Percentiles rank a stretch among this genome's conserved stretches.
These are phyloP conservation scores for Myotis planiceps DNA, from an alignment of 2,797 vertebrate species.

Conservation along the genomic window DNA sequence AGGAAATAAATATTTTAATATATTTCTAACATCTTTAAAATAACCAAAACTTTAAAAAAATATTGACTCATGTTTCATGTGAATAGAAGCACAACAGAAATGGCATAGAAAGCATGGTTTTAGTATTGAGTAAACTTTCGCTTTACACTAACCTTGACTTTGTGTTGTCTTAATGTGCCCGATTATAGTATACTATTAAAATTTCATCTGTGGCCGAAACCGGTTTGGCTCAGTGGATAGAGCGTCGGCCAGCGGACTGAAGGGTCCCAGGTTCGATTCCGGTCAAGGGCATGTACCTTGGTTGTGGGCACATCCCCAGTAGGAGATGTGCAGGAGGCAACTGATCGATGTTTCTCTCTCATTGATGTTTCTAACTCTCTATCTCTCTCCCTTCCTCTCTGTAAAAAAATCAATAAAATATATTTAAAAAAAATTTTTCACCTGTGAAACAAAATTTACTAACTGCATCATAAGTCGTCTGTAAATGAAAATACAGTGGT, in stretches of 20 bases:
- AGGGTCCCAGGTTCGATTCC: too few relatives aligned
- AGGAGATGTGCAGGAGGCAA: too few relatives aligned
- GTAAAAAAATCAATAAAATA: too few relatives aligned
- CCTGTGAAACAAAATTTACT: not conserved
- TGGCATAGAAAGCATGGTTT: not conserved
- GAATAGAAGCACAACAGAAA: slow-evolving; percentile 19
- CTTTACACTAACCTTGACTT: not conserved
- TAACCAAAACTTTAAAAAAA: not conserved
- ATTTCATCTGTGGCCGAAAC: slow-evolving; percentile 8
- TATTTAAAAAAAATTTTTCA: too few relatives aligned
- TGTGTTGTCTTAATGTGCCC: not conserved
- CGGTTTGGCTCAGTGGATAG: too few relatives aligned
- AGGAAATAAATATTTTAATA: not conserved
- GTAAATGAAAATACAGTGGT: not conserved
- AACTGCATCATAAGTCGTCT: not conserved
- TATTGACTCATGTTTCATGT: not conserved
- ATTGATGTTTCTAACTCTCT: too few relatives aligned
- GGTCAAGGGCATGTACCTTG: too few relatives aligned
- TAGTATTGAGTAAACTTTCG: not conserved
- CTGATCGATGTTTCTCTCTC: too few relatives aligned
- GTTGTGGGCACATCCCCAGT: too few relatives aligned
- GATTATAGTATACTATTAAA: not conserved
- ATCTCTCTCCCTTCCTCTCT: too few relatives aligned
- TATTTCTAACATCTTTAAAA: not conserved
- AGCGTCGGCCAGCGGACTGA: too few relatives aligned